These are phyloP conservation scores for Parotia lawesii DNA, from an alignment of 2,113 vertebrate genomes.

Conservation along the genomic window DNA sequence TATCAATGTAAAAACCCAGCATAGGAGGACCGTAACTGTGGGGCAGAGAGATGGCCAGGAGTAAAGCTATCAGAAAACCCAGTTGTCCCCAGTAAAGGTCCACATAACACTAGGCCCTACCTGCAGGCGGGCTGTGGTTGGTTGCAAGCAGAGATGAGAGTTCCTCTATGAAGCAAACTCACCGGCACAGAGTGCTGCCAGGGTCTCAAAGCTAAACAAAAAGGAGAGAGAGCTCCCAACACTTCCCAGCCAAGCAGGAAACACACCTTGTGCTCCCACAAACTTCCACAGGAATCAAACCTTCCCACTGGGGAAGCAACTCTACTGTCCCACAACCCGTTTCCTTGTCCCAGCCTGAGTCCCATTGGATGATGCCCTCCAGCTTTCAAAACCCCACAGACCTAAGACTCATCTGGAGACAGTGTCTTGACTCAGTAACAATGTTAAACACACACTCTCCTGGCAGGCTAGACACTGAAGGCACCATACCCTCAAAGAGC, in stretches of 20 bases:
- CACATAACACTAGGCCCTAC: neutral
- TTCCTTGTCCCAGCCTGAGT: neutral
- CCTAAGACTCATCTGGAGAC: neutral
- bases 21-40: neutral
- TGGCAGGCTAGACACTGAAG: neutral
- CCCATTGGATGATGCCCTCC: neutral
- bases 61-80: neutral
- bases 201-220: neutral
- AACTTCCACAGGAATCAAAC: neutral
- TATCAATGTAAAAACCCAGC: rapidly evolving
- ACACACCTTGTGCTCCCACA: neutral
- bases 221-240: neutral
- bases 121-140: neutral
- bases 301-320: neutral
- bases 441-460: neutral
- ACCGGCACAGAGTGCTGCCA: neutral
- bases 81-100: neutral
- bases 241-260: neutral
- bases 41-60: neutral
- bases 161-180: neutral
- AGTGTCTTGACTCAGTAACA: neutral
- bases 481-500: neutral
- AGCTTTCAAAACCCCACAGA: neutral
- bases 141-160: neutral
- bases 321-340: neutral